These are phyloP conservation scores for Orius insidiosus DNA, from an alignment of 1,140 invertebrate genomes.

Conservation along the genomic window DNA sequence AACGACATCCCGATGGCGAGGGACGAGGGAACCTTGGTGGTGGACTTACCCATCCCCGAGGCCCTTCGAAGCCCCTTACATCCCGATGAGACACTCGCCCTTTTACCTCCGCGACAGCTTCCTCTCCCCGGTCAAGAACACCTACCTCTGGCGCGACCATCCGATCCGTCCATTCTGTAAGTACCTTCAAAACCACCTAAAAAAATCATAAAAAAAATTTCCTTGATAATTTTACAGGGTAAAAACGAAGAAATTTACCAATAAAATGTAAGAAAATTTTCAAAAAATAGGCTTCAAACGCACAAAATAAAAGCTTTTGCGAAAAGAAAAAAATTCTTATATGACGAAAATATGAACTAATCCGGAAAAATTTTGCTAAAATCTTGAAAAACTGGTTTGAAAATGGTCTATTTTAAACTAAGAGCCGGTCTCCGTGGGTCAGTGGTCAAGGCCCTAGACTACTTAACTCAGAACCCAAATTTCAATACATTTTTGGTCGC, in stretches of 20 bases:
- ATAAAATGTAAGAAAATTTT: not conserved
- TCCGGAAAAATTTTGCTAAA: too few species aligned
- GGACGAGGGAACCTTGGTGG: conserved; percentile 72
- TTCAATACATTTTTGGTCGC: too few species aligned
- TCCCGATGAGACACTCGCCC: conserved; percentile 37
- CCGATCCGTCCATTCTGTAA: conserved; percentile 71
- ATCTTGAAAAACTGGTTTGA: too few species aligned
- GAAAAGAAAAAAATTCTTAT: not conserved
- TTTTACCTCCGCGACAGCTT: conserved; percentile 70
- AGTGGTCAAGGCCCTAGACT: too few species aligned
- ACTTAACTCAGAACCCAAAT: too few species aligned
- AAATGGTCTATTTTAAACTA: too few species aligned
- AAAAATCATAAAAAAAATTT: not conserved
- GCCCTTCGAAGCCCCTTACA: conserved; percentile 38
- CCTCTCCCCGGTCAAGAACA: conserved; percentile 71
- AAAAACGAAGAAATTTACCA: not conserved
- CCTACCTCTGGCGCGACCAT: conserved; percentile 73
- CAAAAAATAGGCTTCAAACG: not conserved
- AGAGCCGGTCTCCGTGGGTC: too few species aligned
- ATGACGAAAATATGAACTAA: too few species aligned
- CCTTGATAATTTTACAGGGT: not conserved
- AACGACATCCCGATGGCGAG: conserved; percentile 54
- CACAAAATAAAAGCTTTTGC: not conserved
- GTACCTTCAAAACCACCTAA: conserved; percentile 22
- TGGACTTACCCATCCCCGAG: conserved; percentile 58